phyloP scores from a whole-genome alignment of 2,888 invertebrate species.

The Junonia oenone region DNA sequence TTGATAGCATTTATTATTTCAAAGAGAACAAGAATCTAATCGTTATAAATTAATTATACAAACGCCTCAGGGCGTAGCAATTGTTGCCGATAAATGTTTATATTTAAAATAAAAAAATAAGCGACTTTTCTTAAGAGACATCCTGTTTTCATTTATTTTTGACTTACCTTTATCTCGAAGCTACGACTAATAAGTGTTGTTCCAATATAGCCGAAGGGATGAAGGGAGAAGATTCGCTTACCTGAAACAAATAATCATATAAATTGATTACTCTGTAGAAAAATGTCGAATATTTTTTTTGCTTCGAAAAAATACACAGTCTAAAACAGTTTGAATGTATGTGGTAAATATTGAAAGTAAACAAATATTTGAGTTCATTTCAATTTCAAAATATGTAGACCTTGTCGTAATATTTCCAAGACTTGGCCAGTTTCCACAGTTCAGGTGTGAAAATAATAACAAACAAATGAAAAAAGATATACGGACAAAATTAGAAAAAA shows the following conservation, averaged over 20 bases:
- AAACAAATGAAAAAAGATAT: no score
- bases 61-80: neutral
- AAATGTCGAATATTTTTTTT: constrained; percentile 18
- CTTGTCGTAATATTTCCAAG: no score
- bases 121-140: neutral
- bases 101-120: neutral
- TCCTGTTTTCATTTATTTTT: neutral
- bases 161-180: constrained; percentile 17
- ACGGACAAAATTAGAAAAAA: no score
- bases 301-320: neutral
- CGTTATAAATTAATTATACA: neutral
- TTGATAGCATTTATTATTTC: neutral
- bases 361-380: no score
- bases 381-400: no score
- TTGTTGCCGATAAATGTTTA: neutral
- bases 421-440: no score
- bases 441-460: no score
- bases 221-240: constrained; percentile 40
- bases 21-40: neutral
- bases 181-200: constrained; percentile 11
- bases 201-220: constrained; percentile 16
- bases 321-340: neutral
- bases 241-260: constrained; percentile 56
- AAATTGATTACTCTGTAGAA: constrained; percentile 23
- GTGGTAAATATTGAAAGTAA: no score